phyloP scores from a whole-genome alignment of 2,797 vertebrate species.

The Geotrypetes seraphini region DNA sequence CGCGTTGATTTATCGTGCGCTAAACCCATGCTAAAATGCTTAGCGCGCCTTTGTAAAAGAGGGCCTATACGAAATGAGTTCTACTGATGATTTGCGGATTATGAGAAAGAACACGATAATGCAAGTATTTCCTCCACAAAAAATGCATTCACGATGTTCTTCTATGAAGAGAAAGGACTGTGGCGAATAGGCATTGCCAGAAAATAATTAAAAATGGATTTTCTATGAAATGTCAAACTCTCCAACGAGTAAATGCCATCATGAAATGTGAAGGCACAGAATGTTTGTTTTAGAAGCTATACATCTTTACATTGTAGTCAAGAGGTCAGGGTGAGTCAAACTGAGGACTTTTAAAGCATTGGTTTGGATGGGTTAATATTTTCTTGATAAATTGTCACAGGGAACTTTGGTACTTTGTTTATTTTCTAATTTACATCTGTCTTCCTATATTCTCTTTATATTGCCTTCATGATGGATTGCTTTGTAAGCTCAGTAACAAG shows the following conservation, averaged over 20 bases:
- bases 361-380: background rate
- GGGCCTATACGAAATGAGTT: background rate
- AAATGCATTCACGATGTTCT: background rate
- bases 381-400: background rate
- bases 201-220: slow-evolving; percentile 29
- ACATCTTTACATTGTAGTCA: background rate
- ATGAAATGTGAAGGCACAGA: slow-evolving; percentile 4
- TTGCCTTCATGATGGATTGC: too few species aligned
- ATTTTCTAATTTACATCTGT: background rate
- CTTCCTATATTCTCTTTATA: background rate
- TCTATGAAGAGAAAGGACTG: slow-evolving; percentile 29
- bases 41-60: too few species aligned
- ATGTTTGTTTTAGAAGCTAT: slow-evolving; percentile 9
- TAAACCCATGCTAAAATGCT: too few species aligned
- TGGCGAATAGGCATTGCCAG: slow-evolving; percentile 33
- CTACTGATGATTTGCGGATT: background rate
- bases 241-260: slow-evolving; percentile 38
- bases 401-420: background rate
- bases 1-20: too few species aligned
- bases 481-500: too few species aligned
- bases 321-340: background rate
- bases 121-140: background rate
- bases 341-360: background rate
- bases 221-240: slow-evolving; percentile 46
- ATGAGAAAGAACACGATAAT: background rate